Conservation (phyloP, 2,888 invertebrate species). For the Chrysolina americana region DNA sequence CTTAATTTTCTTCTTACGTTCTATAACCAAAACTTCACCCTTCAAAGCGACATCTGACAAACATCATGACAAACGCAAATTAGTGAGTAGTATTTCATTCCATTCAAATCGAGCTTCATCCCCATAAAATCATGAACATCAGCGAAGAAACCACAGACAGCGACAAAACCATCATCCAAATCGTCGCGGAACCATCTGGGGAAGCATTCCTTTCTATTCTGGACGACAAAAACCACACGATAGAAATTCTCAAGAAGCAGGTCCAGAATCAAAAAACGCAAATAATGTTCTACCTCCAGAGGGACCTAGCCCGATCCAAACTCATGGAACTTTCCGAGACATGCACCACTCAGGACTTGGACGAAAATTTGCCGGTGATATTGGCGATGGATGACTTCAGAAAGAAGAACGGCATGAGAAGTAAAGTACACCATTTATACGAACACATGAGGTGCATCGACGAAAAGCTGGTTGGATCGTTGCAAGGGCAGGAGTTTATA, state of each 20-base stretch:
- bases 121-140: slow-evolving; percentile 25
- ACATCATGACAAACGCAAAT: slow-evolving; percentile 18
- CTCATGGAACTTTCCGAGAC: slow-evolving; percentile 58
- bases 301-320: slow-evolving; percentile 53
- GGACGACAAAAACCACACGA: slow-evolving; percentile 62
- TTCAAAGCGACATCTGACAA: slow-evolving; percentile 23
- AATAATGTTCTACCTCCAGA: slow-evolving; percentile 61
- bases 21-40: slow-evolving; percentile 8
- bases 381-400: slow-evolving; percentile 61
- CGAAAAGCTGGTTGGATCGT: slow-evolving; percentile 46
- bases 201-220: slow-evolving; percentile 54
- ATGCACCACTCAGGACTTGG: slow-evolving; percentile 56
- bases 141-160: neutral
- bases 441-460: slow-evolving; percentile 59
- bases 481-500: slow-evolving; percentile 58
- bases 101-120: slow-evolving; percentile 15
- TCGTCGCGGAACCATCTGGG: slow-evolving; percentile 23
- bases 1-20: neutral
- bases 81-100: slow-evolving; percentile 24
- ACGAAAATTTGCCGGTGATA: slow-evolving; percentile 60
- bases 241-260: slow-evolving; percentile 58
- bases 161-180: slow-evolving; percentile 4
- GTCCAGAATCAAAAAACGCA: slow-evolving; percentile 63
- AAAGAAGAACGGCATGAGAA: slow-evolving; percentile 59
- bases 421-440: slow-evolving; percentile 56